These are phyloP conservation scores for Aspidiotus rigidus DNA, from an alignment of 2,888 invertebrate genomes.

Conservation along the genomic window DNA sequence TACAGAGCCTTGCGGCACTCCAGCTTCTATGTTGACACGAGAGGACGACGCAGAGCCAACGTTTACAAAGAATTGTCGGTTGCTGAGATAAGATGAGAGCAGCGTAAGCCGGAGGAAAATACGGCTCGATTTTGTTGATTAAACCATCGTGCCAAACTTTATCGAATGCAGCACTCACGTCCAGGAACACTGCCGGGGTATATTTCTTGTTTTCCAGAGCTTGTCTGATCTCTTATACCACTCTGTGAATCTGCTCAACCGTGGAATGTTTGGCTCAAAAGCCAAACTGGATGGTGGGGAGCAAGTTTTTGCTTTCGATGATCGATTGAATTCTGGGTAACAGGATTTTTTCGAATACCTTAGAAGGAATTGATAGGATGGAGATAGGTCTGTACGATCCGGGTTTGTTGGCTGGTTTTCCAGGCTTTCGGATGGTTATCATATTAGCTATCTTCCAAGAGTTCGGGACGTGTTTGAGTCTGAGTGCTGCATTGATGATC, in stretches of 20 bases:
- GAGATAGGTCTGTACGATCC: slow-evolving; percentile 2
- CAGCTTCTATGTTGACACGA: slow-evolving; percentile 1
- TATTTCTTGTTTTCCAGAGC: slow-evolving; percentile 33
- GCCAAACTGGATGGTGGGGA: slow-evolving; percentile 33
- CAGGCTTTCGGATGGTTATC: neutral
- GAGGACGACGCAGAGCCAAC: neutral
- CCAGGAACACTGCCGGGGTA: slow-evolving; percentile 33
- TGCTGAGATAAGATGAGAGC: slow-evolving; percentile 6
- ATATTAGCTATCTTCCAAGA: slow-evolving; percentile 7
- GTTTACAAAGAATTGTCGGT: slow-evolving; percentile 1
- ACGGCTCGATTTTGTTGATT: neutral
- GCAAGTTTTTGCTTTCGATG: neutral
- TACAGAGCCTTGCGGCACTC: slow-evolving; percentile 7
- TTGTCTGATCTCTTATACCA: slow-evolving; percentile 29
- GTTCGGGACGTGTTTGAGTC: neutral
- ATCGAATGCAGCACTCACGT: slow-evolving; percentile 36
- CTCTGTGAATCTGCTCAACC: slow-evolving; percentile 35
- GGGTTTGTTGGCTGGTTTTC: slow-evolving; percentile 7
- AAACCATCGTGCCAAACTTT: slow-evolving; percentile 35
- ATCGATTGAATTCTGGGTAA: slow-evolving; percentile 1
- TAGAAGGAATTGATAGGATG: slow-evolving; percentile 2
- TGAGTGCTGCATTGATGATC: neutral
- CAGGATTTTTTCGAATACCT: neutral
- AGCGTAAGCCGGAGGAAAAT: slow-evolving; percentile 10
- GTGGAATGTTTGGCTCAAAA: slow-evolving; percentile 35